phyloP scores from a whole-genome alignment of 2,797 vertebrate species.

The Pangasius macronema region DNA sequence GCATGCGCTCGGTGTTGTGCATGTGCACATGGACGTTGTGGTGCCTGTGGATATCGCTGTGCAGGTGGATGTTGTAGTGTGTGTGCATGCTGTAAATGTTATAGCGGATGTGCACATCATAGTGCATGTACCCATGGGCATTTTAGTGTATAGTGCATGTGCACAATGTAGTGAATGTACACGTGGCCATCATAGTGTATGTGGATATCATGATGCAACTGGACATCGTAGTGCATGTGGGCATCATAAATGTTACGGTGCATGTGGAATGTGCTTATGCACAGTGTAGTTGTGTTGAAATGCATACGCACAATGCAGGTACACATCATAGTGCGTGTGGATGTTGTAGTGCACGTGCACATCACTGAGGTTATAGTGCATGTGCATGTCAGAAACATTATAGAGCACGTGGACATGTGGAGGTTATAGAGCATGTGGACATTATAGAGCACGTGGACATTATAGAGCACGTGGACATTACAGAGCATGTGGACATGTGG shows the following conservation, averaged over 20 bases:
- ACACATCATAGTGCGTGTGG: not conserved
- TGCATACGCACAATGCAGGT: not conserved
- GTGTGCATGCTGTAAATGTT: not conserved
- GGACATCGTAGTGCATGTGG: not conserved
- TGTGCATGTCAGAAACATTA: not conserved
- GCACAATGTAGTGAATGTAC: not conserved
- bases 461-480: not conserved
- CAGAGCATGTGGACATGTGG: not conserved
- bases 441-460: not conserved
- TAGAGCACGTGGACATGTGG: not conserved
- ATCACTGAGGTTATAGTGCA: not conserved
- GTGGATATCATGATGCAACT: not conserved
- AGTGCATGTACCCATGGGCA: not conserved
- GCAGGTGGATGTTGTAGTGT: not conserved
- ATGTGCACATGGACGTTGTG: not conserved
- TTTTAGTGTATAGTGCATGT: not conserved
- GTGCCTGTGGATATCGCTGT: not conserved
- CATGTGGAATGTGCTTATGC: not conserved
- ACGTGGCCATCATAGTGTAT: not conserved
- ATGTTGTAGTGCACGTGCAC: not conserved
- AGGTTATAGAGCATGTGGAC: not conserved
- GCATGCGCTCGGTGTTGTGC: not conserved
- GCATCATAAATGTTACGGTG: not conserved
- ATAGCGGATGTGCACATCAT: not conserved
- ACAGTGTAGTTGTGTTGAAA: not conserved